Evolutionary conservation across 1,140 invertebrate genomes (phyloP).

Genomic region (Ceratina calcarata): DNA sequence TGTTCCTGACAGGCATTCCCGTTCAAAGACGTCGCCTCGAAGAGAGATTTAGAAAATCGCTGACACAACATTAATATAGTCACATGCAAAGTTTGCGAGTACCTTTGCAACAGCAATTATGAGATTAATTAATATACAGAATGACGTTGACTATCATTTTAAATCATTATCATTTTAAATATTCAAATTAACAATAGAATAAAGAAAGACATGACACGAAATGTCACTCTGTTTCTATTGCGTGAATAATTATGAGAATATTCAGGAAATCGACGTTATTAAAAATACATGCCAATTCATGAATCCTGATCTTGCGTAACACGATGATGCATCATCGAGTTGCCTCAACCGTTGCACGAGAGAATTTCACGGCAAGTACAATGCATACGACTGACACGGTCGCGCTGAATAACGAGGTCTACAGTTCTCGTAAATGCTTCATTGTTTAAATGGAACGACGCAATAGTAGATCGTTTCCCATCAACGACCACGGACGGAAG

Average conservation of each 20-base stretch:
- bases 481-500: slow-evolving; percentile 4
- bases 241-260: neutral
- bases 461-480: slow-evolving; percentile 37
- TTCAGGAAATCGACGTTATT: neutral
- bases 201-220: too few species aligned
- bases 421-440: slow-evolving; percentile 45
- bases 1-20: neutral
- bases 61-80: too few species aligned
- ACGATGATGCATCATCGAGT: slow-evolving; percentile 44
- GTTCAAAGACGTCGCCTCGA: neutral
- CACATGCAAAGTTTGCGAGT: too few species aligned
- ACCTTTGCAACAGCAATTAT: too few species aligned
- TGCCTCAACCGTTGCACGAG: slow-evolving; percentile 23
- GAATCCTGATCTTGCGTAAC: slow-evolving; percentile 32
- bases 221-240: too few species aligned
- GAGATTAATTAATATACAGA: too few species aligned
- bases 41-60: too few species aligned
- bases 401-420: slow-evolving; percentile 54
- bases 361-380: slow-evolving; percentile 53
- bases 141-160: too few species aligned
- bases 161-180: slow-evolving; percentile 8
- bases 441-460: slow-evolving; percentile 47
- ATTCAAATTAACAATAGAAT: slow-evolving; percentile 10
- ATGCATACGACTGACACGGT: slow-evolving; percentile 48
- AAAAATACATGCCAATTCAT: too few species aligned